Base-by-base conservation (phyloP, 2,797 vertebrate species). In the Lacerta agilis region DNA sequence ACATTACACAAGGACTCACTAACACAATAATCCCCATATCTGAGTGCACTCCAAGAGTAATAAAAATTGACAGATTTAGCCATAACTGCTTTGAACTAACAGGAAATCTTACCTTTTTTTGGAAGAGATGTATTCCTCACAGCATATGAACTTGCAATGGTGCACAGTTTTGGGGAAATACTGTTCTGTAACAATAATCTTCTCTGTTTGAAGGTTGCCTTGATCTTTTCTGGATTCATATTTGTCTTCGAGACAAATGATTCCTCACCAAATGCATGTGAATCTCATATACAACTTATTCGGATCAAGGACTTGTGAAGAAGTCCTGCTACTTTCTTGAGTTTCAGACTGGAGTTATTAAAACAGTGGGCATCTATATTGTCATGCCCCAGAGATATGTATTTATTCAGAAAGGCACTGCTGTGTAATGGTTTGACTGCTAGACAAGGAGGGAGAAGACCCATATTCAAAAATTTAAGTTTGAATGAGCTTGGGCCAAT, bases 281-380 rank as follows among this genome's bases (percentile, higher is more conserved):
- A 81, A 89, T 86, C 88, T 88, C 27, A 77, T 33, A 92, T 82
- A 27, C 41, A 58, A 29, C 8, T 36, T 36, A 27, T 83, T 83
- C 77, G 38, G 79, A 1, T 20, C 8, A 86, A 84, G 49, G 71
- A 13, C 11, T 84, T 80, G n/a, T 72, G 80, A 77, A 33, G 33
- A 23, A 77, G 20, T 0, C 9, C 6, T 85, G 71, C 79, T 9
- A 11, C 11, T 0, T 82, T 91, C 73, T 92, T 84, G 85, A n/a
- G 69, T 89, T 86, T 91, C 61, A 92, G 89, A 92, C 86, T 87
- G 29, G 89, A 90, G 91, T 92, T 93, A 91, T 85, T 91, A 91
- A 81, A 92, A 76, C 36, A 41, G 36, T 73, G 7, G 77, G 87
- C 92, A 91, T 91, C 83, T 89, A 67, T 88, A 38, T 67, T 61